These are phyloP conservation scores for Edolisoma coerulescens DNA, from an alignment of 2,113 vertebrate genomes.

Conservation along the genomic window DNA sequence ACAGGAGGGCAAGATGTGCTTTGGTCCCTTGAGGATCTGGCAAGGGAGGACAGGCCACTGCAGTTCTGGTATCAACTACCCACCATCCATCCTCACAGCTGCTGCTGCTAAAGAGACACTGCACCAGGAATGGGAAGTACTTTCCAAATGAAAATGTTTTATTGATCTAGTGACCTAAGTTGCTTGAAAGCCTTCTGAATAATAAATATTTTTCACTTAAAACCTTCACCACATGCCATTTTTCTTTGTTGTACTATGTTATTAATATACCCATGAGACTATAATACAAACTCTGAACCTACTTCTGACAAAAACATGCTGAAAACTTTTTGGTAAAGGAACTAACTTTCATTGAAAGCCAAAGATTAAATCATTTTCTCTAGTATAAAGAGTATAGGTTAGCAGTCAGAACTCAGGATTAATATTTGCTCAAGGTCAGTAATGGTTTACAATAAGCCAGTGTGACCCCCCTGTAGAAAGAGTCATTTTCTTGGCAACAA, in stretches of 20 bases:
- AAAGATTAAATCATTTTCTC: constrained; percentile 39
- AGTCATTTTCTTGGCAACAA: background rate
- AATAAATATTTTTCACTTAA: constrained; percentile 55
- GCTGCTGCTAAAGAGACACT: background rate
- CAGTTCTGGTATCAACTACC: background rate
- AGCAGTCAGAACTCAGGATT: background rate
- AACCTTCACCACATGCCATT: constrained; percentile 24
- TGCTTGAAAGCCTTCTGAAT: constrained; percentile 13
- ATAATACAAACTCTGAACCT: constrained; percentile 10
- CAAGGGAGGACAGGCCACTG: background rate
- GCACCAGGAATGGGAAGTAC: background rate
- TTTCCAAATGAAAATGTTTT: constrained; percentile 37
- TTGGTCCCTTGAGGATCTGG: background rate
- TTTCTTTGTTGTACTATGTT: constrained; percentile 37
- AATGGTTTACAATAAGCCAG: background rate
- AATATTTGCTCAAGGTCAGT: background rate
- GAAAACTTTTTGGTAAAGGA: constrained; percentile 52
- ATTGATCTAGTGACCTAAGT: constrained; percentile 50
- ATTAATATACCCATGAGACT: constrained; percentile 37
- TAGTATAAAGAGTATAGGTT: background rate
- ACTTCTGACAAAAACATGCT: constrained; percentile 41
- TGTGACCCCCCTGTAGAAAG: background rate
- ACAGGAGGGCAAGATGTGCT: background rate
- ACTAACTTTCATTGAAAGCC: constrained; percentile 28
- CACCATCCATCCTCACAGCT: background rate